Conservation (phyloP, 2,113 vertebrate species). For the Tragelaphus scriptus region DNA sequence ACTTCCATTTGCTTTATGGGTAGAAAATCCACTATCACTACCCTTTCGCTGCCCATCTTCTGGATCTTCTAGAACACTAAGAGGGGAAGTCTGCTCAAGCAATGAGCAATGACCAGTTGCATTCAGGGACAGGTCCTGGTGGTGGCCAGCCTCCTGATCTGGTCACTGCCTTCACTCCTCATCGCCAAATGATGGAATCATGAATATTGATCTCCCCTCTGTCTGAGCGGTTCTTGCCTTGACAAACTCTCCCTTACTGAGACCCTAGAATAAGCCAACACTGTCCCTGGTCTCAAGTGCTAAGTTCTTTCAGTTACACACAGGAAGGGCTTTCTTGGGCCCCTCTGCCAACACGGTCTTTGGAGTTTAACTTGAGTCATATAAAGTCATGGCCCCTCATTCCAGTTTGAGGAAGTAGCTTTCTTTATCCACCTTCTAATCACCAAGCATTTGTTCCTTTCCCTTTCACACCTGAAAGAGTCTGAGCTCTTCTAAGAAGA, state of each 20-base stretch:
- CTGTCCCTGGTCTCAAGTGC: background rate
- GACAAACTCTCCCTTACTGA: background rate
- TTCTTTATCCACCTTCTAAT: background rate
- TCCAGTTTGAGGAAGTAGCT: background rate
- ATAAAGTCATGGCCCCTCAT: background rate
- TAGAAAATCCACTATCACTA: background rate
- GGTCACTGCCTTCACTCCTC: background rate
- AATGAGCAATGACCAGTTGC: background rate
- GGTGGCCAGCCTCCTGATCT: background rate
- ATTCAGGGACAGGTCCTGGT: background rate
- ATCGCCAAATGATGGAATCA: background rate
- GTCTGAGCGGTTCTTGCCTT: too few species aligned
- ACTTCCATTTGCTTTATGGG: background rate
- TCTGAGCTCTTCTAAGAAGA: background rate
- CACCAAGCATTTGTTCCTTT: background rate
- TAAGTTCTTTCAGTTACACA: background rate
- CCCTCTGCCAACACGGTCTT: background rate
- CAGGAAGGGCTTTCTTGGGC: background rate
- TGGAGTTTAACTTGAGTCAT: background rate
- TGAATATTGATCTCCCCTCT: background rate
- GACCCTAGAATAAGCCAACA: background rate
- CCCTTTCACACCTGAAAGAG: background rate
- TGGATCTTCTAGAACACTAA: background rate
- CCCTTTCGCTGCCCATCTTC: background rate
- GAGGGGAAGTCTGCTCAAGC: background rate